Evolutionary conservation across 1,140 invertebrate species (phyloP), one percentile per base, ranked within the genome.

Genomic region (Fopius arisanus): DNA sequence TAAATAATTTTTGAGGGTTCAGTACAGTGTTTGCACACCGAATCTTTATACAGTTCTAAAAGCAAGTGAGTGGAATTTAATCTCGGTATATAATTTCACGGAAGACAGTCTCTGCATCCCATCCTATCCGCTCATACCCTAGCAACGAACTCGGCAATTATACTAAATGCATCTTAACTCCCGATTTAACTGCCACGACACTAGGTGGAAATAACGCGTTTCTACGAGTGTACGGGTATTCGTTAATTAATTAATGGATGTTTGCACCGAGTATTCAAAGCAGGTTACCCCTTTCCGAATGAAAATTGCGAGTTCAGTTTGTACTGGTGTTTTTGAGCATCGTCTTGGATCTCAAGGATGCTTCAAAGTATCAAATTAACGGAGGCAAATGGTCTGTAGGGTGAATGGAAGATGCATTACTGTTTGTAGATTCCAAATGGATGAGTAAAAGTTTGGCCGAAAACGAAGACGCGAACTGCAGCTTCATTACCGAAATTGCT

Each of bases 161-260:
- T 68, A 74, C 75, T 74, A 77, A 77, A 77, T 77, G 75, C 65
- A 54, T 62, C 67, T 74, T 70, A 74, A 77, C 48, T 71, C 68
- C 62, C 63, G 14, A 62, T 67, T 70, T 73, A 59, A 59, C 54
- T 70, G n/a, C 28, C 62, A 33, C 51, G 70, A 72, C 70, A 43
- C 70, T 21, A 43, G 26, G 26, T 65, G 26, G 43, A 62, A 77
- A 73, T 75, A 77, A 73, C 54, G 65, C 59, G 48, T 33, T 54
- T 59, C 21, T 12, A 28, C 28, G 51, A 67, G 48, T 41, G 31
- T 67, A 6, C 23, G 48, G 33, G 31, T 26, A 67, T 51, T 68
- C 65, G 48, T 75, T 77, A 77, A 73, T 75, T 77, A 77, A 77
- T 77, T 75, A 73, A 77, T 75, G 63, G 29, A 16, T 77, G 73